phyloP scores from a whole-genome alignment of 92 coral and sea anemone species.

The Porites lobata region DNA sequence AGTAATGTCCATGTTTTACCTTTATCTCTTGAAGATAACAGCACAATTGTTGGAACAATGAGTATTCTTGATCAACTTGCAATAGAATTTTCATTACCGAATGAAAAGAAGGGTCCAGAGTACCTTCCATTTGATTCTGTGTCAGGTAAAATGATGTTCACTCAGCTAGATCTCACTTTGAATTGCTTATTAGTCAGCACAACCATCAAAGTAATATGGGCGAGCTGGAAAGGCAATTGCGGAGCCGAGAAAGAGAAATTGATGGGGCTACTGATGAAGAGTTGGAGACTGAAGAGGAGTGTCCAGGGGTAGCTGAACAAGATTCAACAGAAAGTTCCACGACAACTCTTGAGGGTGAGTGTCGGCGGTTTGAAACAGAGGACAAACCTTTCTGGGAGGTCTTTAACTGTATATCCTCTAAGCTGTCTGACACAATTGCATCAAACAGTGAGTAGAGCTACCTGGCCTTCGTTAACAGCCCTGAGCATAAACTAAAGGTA shows the following conservation, averaged over 20 bases:
- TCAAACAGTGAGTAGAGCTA: slow-evolving; percentile 53
- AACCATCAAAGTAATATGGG: slow-evolving; percentile 46
- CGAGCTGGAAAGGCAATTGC: slow-evolving; percentile 39
- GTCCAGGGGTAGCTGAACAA: not conserved
- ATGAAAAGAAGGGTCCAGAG: slow-evolving; percentile 43
- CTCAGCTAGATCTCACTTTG: slow-evolving; percentile 55
- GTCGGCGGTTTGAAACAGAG: slow-evolving; percentile 48
- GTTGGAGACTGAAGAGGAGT: slow-evolving; percentile 4
- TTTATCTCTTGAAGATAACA: no score
- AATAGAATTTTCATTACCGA: slow-evolving; percentile 22
- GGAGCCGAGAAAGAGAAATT: slow-evolving; percentile 39
- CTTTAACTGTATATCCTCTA: slow-evolving; percentile 20
- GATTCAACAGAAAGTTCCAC: not conserved
- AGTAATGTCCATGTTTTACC: no score
- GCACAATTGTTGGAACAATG: no score
- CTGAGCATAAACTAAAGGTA: slow-evolving; percentile 27
- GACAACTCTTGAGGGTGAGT: slow-evolving; percentile 54
- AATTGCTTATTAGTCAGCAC: slow-evolving; percentile 40
- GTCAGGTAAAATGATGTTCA: slow-evolving; percentile 30
- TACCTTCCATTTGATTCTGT: slow-evolving; percentile 56
- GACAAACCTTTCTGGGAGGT: slow-evolving; percentile 56
- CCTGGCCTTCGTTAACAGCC: slow-evolving; percentile 20
- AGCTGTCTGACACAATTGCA: slow-evolving; percentile 7
- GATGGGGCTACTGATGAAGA: slow-evolving; percentile 39
- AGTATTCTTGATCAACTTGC: no score